Evolutionary conservation across 2,797 vertebrate species (phyloP).

Genomic region (Pangasius djambal): DNA sequence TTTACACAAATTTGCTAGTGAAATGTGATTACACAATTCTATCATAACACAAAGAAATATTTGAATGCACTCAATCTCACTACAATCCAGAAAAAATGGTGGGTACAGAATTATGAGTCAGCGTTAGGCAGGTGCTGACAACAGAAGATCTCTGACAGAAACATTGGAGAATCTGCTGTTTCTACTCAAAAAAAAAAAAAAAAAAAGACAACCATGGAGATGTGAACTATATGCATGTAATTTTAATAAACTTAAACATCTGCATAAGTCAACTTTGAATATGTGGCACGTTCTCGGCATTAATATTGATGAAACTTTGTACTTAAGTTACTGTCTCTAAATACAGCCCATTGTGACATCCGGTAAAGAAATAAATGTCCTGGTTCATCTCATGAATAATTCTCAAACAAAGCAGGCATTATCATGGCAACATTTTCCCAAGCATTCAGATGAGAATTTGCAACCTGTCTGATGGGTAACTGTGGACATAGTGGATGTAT

Average conservation of each 20-base stretch:
- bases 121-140: background rate
- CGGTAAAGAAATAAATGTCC: background rate
- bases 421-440: background rate
- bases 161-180: background rate
- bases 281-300: background rate
- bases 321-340: background rate
- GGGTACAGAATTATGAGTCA: background rate
- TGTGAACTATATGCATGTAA: background rate
- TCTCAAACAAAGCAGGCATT: background rate
- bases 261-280: background rate
- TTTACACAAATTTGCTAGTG: conserved; percentile 1
- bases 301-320: background rate
- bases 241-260: background rate
- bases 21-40: background rate
- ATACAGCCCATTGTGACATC: background rate
- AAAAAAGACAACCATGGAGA: background rate
- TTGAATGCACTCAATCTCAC: background rate
- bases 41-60: background rate
- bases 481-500: background rate
- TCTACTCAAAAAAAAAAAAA: no score
- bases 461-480: background rate
- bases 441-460: background rate
- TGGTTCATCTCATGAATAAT: background rate
- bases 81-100: background rate
- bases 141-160: background rate